These are phyloP conservation scores for Folsomia manolachei DNA, from an alignment of 2,888 invertebrate species.

Conservation along the genomic window DNA sequence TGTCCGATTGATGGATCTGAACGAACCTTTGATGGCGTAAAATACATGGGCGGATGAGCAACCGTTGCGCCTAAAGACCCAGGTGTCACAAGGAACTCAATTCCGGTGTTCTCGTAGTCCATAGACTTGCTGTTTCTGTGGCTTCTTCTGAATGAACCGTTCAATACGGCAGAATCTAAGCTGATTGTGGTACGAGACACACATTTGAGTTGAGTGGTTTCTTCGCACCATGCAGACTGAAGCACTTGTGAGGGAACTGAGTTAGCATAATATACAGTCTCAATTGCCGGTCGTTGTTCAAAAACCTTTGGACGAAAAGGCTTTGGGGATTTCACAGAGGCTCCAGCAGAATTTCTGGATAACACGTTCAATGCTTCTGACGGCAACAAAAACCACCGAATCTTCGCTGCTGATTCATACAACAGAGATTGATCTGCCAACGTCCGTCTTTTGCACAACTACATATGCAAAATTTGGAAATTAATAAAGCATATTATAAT, in stretches of 20 bases:
- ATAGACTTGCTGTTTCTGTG: neutral
- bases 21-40: no score
- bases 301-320: constrained; percentile 35
- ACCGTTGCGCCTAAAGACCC: constrained; percentile 33
- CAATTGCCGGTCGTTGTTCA: neutral
- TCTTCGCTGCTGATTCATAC: constrained; percentile 67
- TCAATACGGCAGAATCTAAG: constrained; percentile 22
- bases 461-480: constrained; percentile 24
- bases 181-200: constrained; percentile 17
- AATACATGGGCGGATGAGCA: constrained; percentile 47
- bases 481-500: constrained; percentile 5
- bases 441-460: constrained; percentile 69
- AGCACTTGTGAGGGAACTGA: constrained; percentile 43
- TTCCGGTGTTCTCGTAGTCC: constrained; percentile 41
- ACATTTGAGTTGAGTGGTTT: constrained; percentile 13
- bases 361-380: constrained; percentile 70
- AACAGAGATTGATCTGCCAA: constrained; percentile 70
- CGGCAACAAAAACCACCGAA: constrained; percentile 86
- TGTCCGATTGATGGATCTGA: no score
- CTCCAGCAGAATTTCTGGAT: constrained; percentile 9
- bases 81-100: constrained; percentile 35
- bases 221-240: constrained; percentile 32
- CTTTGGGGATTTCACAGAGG: constrained; percentile 28
- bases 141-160: neutral
- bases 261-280: constrained; percentile 21